Evolutionary conservation across 2,113 vertebrate genomes (phyloP).

Genomic region (Montifringilla adamsi): DNA sequence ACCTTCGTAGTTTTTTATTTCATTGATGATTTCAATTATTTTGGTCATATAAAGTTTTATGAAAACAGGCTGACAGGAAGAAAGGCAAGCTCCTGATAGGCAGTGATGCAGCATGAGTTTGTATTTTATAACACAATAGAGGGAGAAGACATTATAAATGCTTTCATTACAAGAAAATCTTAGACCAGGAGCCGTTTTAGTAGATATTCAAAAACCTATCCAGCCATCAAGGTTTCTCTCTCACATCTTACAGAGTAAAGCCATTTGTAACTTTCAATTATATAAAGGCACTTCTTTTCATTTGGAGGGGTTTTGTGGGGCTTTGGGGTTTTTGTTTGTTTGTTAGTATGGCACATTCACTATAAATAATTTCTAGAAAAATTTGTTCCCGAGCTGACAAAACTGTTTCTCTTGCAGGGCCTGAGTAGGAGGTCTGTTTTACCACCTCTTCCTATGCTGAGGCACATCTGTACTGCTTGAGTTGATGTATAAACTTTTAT

Average conservation of each 20-base stretch:
- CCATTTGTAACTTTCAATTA: neutral
- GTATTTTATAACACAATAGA: neutral
- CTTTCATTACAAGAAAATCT: neutral
- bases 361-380: neutral
- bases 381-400: neutral
- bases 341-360: neutral
- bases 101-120: neutral
- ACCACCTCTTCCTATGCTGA: neutral
- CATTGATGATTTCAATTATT: neutral
- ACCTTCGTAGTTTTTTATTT: neutral
- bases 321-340: neutral
- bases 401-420: neutral
- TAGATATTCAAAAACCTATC: neutral
- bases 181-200: neutral
- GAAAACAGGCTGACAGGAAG: neutral
- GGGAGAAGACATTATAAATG: neutral
- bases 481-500: neutral
- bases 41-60: neutral
- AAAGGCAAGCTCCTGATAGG: neutral
- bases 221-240: neutral
- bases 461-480: neutral
- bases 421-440: neutral
- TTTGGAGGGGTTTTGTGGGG: neutral
- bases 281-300: neutral
- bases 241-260: neutral